Base-by-base conservation (phyloP, 2,888 invertebrate species). In the Pyrrhia umbra region DNA sequence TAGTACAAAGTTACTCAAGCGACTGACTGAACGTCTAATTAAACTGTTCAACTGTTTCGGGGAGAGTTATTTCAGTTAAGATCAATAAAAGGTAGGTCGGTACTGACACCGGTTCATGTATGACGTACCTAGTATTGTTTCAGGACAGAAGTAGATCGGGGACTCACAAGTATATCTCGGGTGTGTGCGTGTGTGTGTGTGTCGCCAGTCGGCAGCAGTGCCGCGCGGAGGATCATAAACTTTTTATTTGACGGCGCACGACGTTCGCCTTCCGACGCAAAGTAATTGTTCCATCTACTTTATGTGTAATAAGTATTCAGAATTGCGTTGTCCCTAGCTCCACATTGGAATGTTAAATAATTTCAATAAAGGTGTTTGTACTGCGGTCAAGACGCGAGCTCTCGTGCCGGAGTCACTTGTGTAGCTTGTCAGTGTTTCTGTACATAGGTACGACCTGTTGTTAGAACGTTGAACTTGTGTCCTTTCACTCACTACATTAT, bases 281-380 rank as follows among this genome's bases (percentile, higher is more conserved):
- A 69, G 56, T 63, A 57, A 69, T 69, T 69, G 70, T 69, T 69
- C 63, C 57, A 57, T 57, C 40, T 25, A 69, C 51, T 62, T 49
- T 52, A 51, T 62, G 46, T 27, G 52, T 37, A 37, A 55, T 68
- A 68, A 62, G 21, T 39, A 42, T 30, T 55, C 15, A 2, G 37
- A 51, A 23, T 20, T 42, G 46, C 9, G 20, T 16, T 6, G n/a
- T 34, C 10, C 42, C 20, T 18, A 6, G 47, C 6, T 16, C 18
- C 21, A 4, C 10, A 46, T 68, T 25, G 6, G 10, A 52, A 43
- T 63, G 10, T 23, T 21, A 16, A 61, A 46, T 50, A n/a, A 40
- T 39, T 46, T 20, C 9, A 13, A 16, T 4, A 25, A 18, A 30
- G 13, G n/a, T 59, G 16, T 21, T 42, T 50, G n/a, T 43, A 9